Evolutionary conservation across 2,888 invertebrate species (phyloP), one percentile per base, ranked within the genome.

Genomic region (Listrodromus nycthemerus): DNA sequence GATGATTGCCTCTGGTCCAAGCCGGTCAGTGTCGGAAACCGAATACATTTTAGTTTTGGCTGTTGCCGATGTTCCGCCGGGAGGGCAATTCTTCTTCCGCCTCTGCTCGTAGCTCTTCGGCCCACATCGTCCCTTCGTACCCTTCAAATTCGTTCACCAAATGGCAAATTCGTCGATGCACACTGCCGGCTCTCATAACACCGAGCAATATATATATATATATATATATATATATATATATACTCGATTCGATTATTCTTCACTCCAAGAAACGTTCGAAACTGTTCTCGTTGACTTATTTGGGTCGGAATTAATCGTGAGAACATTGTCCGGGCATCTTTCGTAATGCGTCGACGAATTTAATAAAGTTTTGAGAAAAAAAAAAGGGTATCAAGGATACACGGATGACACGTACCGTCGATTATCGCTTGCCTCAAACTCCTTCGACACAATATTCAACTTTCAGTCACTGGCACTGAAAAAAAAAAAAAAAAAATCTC

Each of bases 101-200:
- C 69, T n/a, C 65, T 50, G 4, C 6, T 61, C 13, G 48, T 48
- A 52, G 41, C 52, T 19, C 24, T 13, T 61, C 10, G 61, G 45
- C n/a, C 19, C 45, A 1, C 13, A 2, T 19, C 19, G 16, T 30
- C 61, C 61, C 30, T 61, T 30, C 30, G 61, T 74, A 52, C 66
- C 69, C 52, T 65, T 70, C 30, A n/a, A 58, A 33, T 70, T 61
- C 74, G 69, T 69, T 24, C 66, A 65, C 41, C 73, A 33, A 80
- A 66, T 80, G 74, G 74, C 78, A 37, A 78, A 70, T 74, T 41
- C 55, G 27, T 79, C 74, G 82, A 82, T 82, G 67, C 67, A 45
- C 37, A 19, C 58, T 4, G 13, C 16, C 16, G 41, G 27, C 71
- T 24, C 82, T 78, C 77, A 50, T 61, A 61, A 77, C n/a, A 58